Base-by-base conservation (phyloP, 2,888 invertebrate genomes). In the Lutraria lutraria region DNA sequence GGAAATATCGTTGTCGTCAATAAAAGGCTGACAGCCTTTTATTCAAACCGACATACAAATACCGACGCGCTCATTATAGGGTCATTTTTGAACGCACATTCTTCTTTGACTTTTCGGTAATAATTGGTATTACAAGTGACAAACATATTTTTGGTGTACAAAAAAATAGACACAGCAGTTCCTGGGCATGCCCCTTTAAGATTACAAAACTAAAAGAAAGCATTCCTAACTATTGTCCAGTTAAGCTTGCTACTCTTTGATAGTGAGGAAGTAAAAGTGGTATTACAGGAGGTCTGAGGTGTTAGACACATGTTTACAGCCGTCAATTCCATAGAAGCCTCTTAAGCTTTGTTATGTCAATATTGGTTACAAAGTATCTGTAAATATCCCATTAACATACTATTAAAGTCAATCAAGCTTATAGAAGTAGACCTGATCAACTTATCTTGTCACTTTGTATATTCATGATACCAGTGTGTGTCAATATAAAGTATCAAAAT, bases 371-470 rank as follows among this genome's bases (percentile, higher is more conserved):
- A 34, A 34, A 76, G 31, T 76, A 76, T 76, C 76, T 76, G 76
- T 29, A 25, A 76, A 76, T 76, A 53, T 84, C 76, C 53, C 76
- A 84, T 84, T 84, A 76, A 43, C 53, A 53, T 19, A 72, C 54
- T 31, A 76, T 84, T 54, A 76, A 84, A 76, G 84, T 53, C 76
- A 84, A 72, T 76, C 25, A 52, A 15, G 68, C 43, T 25, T 83
- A 76, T 76, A 34, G 29, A 76, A 31, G 76, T n/a, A 76, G 76
- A 34, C 76, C 8, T 76, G 34, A 76, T 76, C 34, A 34, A 76
- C 76, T 76, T 76, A 76, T 76, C 76, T 19, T 76, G 76, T 76
- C 76, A 31, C 6, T 76, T 6, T 76, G 29, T 15, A 76, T 76
- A 68, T 68, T 68, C 63, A 25, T 68, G 63, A 68, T 3, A 68